Conservation (phyloP, 2,113 vertebrate genomes). For the Rynchops niger region DNA sequence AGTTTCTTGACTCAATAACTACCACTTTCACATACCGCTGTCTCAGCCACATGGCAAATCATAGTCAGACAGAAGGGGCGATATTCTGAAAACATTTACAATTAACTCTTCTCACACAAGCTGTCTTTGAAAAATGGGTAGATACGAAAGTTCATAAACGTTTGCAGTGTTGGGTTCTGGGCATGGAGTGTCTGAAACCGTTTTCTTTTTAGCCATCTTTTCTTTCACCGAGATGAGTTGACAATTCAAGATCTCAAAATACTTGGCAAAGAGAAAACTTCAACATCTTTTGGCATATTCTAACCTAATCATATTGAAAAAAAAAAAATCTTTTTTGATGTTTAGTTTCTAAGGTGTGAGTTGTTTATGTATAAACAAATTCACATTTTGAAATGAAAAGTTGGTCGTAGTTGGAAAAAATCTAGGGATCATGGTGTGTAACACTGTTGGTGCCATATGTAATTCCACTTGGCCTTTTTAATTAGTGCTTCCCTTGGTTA, state of each 20-base stretch:
- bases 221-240: neutral
- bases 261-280: neutral
- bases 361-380: neutral
- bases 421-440: rapidly evolving
- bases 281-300: neutral
- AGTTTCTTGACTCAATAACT: neutral
- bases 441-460: rapidly evolving
- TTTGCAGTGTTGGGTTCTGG: neutral
- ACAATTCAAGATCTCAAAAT: neutral
- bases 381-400: neutral
- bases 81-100: neutral
- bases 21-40: neutral
- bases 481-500: neutral
- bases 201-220: neutral
- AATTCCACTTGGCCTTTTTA: neutral
- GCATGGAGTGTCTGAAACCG: neutral
- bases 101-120: neutral
- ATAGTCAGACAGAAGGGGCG: neutral
- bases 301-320: neutral
- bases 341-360: neutral
- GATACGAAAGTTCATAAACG: neutral
- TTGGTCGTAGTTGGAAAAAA: neutral
- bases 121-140: neutral
- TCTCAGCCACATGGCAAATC: neutral
- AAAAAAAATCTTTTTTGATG: neutral